phyloP scores from a whole-genome alignment of 2,888 invertebrate genomes.

The Osmoderma eremita region DNA sequence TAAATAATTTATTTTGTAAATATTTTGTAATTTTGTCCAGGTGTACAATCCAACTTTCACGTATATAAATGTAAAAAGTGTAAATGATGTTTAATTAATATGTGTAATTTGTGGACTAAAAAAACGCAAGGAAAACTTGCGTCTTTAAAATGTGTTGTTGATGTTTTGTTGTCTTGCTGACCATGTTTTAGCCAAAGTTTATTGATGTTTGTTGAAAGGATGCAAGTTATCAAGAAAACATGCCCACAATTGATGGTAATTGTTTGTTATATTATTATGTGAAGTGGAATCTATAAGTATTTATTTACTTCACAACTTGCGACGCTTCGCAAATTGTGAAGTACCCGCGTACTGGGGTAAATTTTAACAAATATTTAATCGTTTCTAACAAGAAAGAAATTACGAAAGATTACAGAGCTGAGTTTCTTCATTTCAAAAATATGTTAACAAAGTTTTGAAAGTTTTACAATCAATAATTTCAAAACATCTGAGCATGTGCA shows the following conservation, averaged over 20 bases:
- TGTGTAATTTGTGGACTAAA: slow-evolving; percentile 5
- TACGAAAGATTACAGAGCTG: not conserved
- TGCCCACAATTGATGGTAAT: slow-evolving; percentile 48
- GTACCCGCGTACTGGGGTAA: slow-evolving; percentile 4
- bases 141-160: slow-evolving; percentile 13
- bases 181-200: slow-evolving; percentile 26
- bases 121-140: slow-evolving; percentile 10
- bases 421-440: slow-evolving; percentile 13
- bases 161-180: slow-evolving; percentile 12
- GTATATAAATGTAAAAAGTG: not conserved
- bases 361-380: not conserved
- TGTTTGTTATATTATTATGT: slow-evolving; percentile 37
- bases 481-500: slow-evolving; percentile 54
- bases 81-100: slow-evolving; percentile 21
- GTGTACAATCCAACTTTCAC: slow-evolving; percentile 20
- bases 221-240: slow-evolving; percentile 44
- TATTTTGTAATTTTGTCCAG: slow-evolving; percentile 19
- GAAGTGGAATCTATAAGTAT: not conserved
- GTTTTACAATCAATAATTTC: slow-evolving; percentile 45
- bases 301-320: not conserved
- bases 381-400: not conserved
- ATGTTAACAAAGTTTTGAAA: slow-evolving; percentile 38
- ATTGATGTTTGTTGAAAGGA: slow-evolving; percentile 42
- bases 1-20: slow-evolving; percentile 27
- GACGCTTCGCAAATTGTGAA: not conserved